These are phyloP conservation scores for Ganaspis sp. DNA, from an alignment of 1,140 invertebrate genomes.

Conservation along the genomic window DNA sequence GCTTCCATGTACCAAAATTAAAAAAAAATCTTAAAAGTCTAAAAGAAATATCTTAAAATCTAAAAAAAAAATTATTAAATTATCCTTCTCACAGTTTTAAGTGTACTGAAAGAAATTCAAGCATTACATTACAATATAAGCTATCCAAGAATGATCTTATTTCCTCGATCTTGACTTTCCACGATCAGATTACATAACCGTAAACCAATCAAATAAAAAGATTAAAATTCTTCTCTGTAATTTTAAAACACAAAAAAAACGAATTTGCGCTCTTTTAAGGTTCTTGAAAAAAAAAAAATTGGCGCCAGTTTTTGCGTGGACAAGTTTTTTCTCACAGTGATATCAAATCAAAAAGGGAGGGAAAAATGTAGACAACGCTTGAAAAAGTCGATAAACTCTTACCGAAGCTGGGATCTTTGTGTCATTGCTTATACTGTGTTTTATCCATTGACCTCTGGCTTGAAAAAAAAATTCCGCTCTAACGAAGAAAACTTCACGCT, in stretches of 20 bases:
- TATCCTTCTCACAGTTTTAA: background rate
- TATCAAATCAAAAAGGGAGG: background rate
- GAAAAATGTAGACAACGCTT: background rate
- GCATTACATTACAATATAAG: conserved; percentile 35
- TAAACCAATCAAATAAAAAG: conserved; percentile 14
- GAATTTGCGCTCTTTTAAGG: too few species aligned
- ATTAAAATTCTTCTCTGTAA: too few species aligned
- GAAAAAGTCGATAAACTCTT: conserved; percentile 26
- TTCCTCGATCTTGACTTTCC: conserved; percentile 24
- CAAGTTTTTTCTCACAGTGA: background rate
- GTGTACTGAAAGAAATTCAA: conserved; percentile 30
- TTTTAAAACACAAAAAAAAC: too few species aligned
- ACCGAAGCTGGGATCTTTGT: conserved; percentile 13
- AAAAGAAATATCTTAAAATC: too few species aligned
- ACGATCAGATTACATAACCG: conserved; percentile 36
- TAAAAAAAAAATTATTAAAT: conserved; percentile 7
- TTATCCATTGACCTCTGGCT: conserved; percentile 23
- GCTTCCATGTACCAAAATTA: too few species aligned
- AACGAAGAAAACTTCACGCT: conserved; percentile 5
- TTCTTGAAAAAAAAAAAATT: background rate
- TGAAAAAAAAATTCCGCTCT: conserved; percentile 19
- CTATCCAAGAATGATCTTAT: conserved; percentile 37
- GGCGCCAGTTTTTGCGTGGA: background rate
- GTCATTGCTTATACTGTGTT: conserved; percentile 27
- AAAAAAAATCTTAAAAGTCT: too few species aligned